A percentile compares a stretch with the other conserved stretches of the same genome.
Conservation (phyloP, 2,797 vertebrate species). For the Spinibarbus caldwelli region DNA sequence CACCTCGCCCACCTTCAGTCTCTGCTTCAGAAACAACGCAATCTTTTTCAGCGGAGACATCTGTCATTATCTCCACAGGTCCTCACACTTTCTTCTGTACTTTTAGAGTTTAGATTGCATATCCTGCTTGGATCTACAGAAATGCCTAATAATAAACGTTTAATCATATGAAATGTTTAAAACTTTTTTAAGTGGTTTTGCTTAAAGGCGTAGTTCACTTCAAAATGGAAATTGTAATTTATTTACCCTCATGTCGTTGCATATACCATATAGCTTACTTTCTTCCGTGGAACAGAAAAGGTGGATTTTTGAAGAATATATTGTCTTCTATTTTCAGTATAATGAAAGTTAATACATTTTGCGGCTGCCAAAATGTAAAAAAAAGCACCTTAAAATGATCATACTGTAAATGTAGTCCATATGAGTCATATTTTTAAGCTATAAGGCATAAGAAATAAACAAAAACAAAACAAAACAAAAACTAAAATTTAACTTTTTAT, state of each 20-base stretch:
- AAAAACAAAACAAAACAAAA: no score
- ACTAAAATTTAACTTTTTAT: background rate
- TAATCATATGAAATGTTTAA: background rate
- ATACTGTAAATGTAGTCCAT: background rate
- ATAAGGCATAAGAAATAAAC: background rate
- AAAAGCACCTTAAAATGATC: background rate
- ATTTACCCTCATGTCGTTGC: no score
- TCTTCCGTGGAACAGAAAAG: background rate
- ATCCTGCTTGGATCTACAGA: background rate
- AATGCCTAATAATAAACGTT: background rate
- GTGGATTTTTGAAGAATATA: background rate
- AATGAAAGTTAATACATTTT: background rate
- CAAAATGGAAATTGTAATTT: background rate
- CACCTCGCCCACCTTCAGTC: constrained; percentile 28
- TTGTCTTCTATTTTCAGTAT: background rate
- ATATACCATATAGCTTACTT: background rate
- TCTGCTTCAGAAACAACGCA: constrained; percentile 30
- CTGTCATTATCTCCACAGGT: constrained; percentile 28
- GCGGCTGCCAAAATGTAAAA: background rate
- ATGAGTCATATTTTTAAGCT: background rate
- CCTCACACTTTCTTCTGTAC: background rate
- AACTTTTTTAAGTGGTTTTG: background rate
- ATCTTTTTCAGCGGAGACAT: constrained; percentile 1
- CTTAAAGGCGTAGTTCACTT: background rate
- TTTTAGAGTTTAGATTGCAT: background rate